Conservation (phyloP, 2,888 invertebrate species). For the Exocentrus adspersus region DNA sequence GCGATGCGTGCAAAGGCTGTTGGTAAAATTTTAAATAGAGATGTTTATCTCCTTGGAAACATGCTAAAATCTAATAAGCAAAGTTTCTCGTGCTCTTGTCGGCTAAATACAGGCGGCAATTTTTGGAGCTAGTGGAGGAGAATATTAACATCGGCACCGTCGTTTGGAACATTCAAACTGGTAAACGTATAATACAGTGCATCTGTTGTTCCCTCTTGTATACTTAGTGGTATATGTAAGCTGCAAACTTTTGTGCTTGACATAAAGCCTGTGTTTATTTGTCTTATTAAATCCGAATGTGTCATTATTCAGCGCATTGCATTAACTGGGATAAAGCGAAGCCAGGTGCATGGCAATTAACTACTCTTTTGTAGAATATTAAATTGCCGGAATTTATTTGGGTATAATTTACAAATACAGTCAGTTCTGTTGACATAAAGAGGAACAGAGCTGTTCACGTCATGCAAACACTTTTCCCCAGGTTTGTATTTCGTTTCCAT, state of each 20-base stretch:
- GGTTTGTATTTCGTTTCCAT: slow-evolving; percentile 23
- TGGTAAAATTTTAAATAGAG: slow-evolving; percentile 19
- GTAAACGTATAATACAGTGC: slow-evolving; percentile 31
- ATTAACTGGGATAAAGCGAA: slow-evolving; percentile 23
- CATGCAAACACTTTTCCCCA: slow-evolving; percentile 13
- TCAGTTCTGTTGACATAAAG: slow-evolving; percentile 14
- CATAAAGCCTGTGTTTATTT: slow-evolving; percentile 28
- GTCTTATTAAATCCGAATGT: slow-evolving; percentile 36
- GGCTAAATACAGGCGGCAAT: slow-evolving; percentile 14
- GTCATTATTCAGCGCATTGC: slow-evolving; percentile 30
- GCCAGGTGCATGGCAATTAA: neutral
- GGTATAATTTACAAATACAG: slow-evolving; percentile 8
- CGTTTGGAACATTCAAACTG: slow-evolving; percentile 15
- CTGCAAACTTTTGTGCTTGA: slow-evolving; percentile 19
- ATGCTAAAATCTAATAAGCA: slow-evolving; percentile 29
- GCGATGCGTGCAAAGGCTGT: slow-evolving; percentile 7
- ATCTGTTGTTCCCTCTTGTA: slow-evolving; percentile 24
- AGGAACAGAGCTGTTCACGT: no score
- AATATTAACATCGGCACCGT: slow-evolving; percentile 20
- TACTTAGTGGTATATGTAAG: slow-evolving; percentile 25
- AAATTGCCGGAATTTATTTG: slow-evolving; percentile 22
- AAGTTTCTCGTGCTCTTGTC: slow-evolving; percentile 16
- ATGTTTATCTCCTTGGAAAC: slow-evolving; percentile 17
- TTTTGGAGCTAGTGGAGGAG: slow-evolving; percentile 27
- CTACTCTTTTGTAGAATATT: slow-evolving; percentile 13